Percentiles rank a stretch among this genome's conserved stretches.
phyloP scores from a whole-genome alignment of 2,888 invertebrate species.

The Archips xylosteana region DNA sequence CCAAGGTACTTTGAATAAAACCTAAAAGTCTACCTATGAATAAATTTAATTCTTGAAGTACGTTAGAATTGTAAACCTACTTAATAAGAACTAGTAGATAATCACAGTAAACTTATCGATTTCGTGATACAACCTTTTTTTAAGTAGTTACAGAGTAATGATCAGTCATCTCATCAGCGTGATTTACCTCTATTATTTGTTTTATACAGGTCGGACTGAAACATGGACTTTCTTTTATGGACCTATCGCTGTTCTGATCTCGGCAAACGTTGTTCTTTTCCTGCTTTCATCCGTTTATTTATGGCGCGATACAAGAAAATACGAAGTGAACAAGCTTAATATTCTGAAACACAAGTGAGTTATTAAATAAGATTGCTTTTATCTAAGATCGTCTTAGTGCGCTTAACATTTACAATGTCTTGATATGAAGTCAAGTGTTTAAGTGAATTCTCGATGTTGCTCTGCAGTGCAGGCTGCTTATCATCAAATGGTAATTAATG shows the following conservation, averaged over 20 bases:
- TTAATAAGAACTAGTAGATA: too few species aligned
- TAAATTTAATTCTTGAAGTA: too few species aligned
- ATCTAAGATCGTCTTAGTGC: neutral
- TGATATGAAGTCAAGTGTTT: neutral
- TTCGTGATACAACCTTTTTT: neutral
- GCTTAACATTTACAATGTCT: neutral
- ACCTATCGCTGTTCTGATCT: constrained; percentile 86
- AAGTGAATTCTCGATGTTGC: neutral
- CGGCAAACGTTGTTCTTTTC: constrained; percentile 85
- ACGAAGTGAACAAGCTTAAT: constrained; percentile 80
- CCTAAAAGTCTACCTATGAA: too few species aligned
- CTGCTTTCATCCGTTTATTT: constrained; percentile 84
- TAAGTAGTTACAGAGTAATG: too few species aligned
- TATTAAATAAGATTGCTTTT: constrained; percentile 6
- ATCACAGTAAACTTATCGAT: neutral
- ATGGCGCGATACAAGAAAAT: constrained; percentile 83
- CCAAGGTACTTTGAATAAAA: too few species aligned
- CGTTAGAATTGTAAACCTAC: too few species aligned
- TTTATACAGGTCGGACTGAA: constrained; percentile 77
- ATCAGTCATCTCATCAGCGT: too few species aligned
- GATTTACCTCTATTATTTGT: neutral
- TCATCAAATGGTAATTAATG: neutral
- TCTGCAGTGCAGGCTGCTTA: neutral
- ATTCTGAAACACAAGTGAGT: constrained; percentile 86
- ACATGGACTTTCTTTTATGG: constrained; percentile 89